A percentile compares a stretch with the other conserved stretches of the same genome.
Conservation (phyloP, 1,140 invertebrate genomes). For the Ips typographus region DNA sequence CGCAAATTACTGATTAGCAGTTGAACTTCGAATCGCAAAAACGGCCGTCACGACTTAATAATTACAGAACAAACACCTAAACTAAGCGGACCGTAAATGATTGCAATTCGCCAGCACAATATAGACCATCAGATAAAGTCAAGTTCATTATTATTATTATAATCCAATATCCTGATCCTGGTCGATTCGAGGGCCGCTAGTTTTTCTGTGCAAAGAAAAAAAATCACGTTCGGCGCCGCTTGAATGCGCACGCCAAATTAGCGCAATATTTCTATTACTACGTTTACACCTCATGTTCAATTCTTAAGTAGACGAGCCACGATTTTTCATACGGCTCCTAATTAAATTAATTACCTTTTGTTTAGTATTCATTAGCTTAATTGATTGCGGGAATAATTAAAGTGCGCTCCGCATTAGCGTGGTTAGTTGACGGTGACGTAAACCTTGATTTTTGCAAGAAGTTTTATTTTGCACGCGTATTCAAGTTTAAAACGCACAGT, state of each 20-base stretch:
- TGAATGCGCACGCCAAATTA: neutral
- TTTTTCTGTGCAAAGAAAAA: neutral
- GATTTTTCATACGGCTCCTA: neutral
- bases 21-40: neutral
- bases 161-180: slow-evolving; percentile 6
- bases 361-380: slow-evolving; percentile 10
- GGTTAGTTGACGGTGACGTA: slow-evolving; percentile 1
- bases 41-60: neutral
- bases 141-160: slow-evolving; percentile 5
- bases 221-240: neutral
- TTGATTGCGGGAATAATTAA: slow-evolving; percentile 10
- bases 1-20: neutral
- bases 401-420: neutral
- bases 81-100: slow-evolving; percentile 11
- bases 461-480: too few species aligned
- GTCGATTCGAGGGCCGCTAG: neutral
- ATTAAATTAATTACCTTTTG: slow-evolving; percentile 11
- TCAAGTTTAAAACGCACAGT: too few species aligned
- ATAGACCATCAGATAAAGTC: slow-evolving; percentile 13
- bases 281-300: neutral
- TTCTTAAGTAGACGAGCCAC: too few species aligned
- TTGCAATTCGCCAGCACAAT: slow-evolving; percentile 2
- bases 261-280: neutral
- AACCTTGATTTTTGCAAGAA: too few species aligned
- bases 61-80: neutral